These are phyloP conservation scores for Brachynemurus nebulosus DNA, from an alignment of 2,888 invertebrate species.

Conservation along the genomic window DNA sequence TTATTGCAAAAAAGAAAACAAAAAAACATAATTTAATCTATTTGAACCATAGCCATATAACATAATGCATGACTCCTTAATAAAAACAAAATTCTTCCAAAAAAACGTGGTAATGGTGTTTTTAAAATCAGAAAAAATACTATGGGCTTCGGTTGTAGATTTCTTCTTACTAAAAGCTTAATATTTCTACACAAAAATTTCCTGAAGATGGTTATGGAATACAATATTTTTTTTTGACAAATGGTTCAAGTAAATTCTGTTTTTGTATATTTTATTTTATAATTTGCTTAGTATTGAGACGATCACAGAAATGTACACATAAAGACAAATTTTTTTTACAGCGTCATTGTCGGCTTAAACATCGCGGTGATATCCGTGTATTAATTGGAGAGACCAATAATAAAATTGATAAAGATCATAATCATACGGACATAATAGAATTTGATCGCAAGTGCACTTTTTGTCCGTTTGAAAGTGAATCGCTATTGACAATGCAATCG, in stretches of 20 bases:
- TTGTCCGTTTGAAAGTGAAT: conserved; percentile 54
- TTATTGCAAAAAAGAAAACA: too few species aligned
- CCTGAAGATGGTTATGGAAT: too few species aligned
- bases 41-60: neutral
- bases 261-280: neutral
- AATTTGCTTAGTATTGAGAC: neutral
- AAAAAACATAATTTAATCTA: neutral
- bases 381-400: conserved; percentile 38
- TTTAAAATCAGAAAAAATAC: too few species aligned
- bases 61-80: too few species aligned
- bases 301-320: neutral
- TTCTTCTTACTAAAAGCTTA: too few species aligned
- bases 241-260: neutral
- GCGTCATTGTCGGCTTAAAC: conserved; percentile 68
- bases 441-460: conserved; percentile 39
- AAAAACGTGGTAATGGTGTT: too few species aligned
- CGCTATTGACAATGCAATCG: neutral
- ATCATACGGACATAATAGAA: conserved; percentile 27
- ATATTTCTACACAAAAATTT: too few species aligned
- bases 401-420: conserved; percentile 31
- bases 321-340: conserved; percentile 29
- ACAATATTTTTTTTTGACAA: too few species aligned
- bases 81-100: too few species aligned
- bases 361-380: conserved; percentile 60
- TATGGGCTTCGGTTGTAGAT: too few species aligned